Evolutionary conservation across 2,888 invertebrate species (phyloP), one percentile per base, ranked within the genome.

Genomic region (Troides helena): DNA sequence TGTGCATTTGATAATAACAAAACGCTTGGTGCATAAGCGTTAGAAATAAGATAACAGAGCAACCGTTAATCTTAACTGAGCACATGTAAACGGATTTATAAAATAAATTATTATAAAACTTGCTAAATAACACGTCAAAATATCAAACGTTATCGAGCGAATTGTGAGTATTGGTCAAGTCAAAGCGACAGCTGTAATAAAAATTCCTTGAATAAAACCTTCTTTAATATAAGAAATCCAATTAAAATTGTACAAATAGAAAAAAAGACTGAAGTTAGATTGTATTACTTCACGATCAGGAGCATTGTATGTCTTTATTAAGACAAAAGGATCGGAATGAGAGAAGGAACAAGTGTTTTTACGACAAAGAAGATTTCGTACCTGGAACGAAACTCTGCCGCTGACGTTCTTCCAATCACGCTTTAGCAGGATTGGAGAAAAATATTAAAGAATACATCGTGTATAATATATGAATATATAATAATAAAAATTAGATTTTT

Each of bases 41-140:
- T 61, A 82, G 43, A 70, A 80, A 61, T 71, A 82, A 65, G 68
- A 73, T 72, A 74, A 76, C 17, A 36, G 50, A 25, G 21, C 18
- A 77, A 71, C 75, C 71, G 71, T 75, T 77, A 74, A 80, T 77
- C 70, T 73, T 66, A 72, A 75, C 74, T 73, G 69, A 69, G 70
- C n/a, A 65, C 62, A 64, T 53, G 76, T 81, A 83, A 83, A 85
- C 73, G 71, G 62, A 71, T 64, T 77, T 79, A 78, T 72, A 83
- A 86, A 85, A 85, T 87, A 89, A 85, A 86, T 76, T 71, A 73
- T 72, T 85, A 85, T 68, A 86, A 88, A 83, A 86, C 61, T 67
- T 62, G 67, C 60, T 70, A 71, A 63, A 67, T 68, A 70, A 71
- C 63, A 36, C 61, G 62, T 64, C 63, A 69, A 62, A 70, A 62